Conservation (phyloP, 2,888 invertebrate species). For the Agrochola lychnidis region DNA sequence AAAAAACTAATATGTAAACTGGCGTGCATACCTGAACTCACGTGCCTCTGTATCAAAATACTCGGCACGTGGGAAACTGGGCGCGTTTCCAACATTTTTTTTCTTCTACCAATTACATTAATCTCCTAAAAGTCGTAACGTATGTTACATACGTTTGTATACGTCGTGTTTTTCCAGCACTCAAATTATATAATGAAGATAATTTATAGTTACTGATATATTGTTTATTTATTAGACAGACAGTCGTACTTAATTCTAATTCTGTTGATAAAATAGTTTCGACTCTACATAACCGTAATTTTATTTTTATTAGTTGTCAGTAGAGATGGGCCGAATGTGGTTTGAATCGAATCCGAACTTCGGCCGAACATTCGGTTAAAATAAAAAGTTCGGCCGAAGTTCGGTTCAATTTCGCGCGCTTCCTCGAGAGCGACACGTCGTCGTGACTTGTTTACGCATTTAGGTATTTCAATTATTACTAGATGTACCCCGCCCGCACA, state of each 20-base stretch:
- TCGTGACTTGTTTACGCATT: no score
- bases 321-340: no score
- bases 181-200: conserved; percentile 17
- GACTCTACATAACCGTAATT: not conserved
- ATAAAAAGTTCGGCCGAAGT: no score
- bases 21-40: conserved; percentile 19
- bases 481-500: no score
- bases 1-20: conserved; percentile 29
- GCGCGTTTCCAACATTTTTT: conserved; percentile 44
- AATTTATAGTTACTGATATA: not conserved
- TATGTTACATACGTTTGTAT: not conserved
- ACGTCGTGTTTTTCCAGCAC: conserved; percentile 17
- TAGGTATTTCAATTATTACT: no score
- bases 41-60: conserved; percentile 51
- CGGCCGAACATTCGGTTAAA: no score
- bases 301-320: not conserved
- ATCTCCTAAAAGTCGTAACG: not conserved
- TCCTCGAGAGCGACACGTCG: no score
- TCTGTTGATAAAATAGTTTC: conserved; percentile 4
- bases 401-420: no score
- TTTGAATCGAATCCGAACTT: no score
- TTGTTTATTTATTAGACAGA: conserved; percentile 9
- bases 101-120: conserved; percentile 9
- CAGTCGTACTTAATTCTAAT: conserved; percentile 5
- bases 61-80: conserved; percentile 51